A percentile compares a stretch with the other conserved stretches of the same genome.
These are phyloP conservation scores for Heliconius nattereri DNA, from an alignment of 1,140 invertebrate genomes.

Conservation along the genomic window DNA sequence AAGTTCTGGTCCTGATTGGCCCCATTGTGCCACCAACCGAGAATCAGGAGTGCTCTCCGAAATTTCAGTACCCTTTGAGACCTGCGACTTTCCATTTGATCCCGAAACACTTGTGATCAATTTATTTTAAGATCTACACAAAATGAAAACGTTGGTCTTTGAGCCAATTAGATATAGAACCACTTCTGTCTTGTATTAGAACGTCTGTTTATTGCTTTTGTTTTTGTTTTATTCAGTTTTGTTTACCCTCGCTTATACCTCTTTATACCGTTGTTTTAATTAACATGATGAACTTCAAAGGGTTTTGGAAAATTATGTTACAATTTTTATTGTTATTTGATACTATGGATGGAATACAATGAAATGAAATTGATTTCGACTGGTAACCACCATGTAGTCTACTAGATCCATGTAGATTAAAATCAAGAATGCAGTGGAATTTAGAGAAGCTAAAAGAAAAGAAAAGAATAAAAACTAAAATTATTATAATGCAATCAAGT, in stretches of 20 bases:
- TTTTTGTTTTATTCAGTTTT: slow-evolving; percentile 9
- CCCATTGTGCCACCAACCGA: slow-evolving; percentile 18
- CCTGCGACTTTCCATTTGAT: slow-evolving; percentile 29
- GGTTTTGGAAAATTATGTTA: background rate
- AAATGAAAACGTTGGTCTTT: slow-evolving; percentile 26
- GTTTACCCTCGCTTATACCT: background rate
- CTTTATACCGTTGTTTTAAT: background rate
- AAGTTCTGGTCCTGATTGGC: background rate
- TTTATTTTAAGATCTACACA: slow-evolving; percentile 31
- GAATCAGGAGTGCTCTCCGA: background rate
- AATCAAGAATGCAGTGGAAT: too few relatives aligned
- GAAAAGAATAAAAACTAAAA: too few relatives aligned
- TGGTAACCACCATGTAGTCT: too few relatives aligned
- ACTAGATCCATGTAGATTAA: too few relatives aligned
- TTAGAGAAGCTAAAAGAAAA: background rate
- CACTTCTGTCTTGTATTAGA: slow-evolving; percentile 24
- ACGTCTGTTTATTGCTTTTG: slow-evolving; percentile 27
- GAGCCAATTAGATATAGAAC: slow-evolving; percentile 28
- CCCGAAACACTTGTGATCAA: slow-evolving; percentile 31
- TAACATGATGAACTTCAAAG: background rate
- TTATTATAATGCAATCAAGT: background rate
- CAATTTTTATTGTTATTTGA: too few relatives aligned
- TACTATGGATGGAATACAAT: background rate
- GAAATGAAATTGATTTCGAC: too few relatives aligned
- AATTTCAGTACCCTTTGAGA: slow-evolving; percentile 32